These are phyloP conservation scores for Polypterus bichir DNA, from an alignment of 2,113 vertebrate species.

Conservation along the genomic window DNA sequence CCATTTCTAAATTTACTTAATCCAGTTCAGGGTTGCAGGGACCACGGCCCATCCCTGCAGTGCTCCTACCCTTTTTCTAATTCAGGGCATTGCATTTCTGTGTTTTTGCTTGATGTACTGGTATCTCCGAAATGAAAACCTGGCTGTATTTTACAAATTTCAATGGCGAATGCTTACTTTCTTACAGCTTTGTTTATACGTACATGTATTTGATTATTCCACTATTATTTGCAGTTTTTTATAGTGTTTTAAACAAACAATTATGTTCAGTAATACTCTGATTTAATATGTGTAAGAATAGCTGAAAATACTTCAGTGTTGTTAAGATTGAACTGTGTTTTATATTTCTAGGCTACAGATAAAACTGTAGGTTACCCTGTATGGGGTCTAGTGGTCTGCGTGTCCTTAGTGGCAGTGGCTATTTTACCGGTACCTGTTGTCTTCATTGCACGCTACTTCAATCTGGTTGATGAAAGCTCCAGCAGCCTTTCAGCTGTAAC, in stretches of 20 bases:
- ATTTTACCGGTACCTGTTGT: slow-evolving; percentile 75
- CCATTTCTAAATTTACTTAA: no score
- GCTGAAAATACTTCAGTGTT: not conserved
- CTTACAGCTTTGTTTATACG: no score
- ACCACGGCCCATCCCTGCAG: no score
- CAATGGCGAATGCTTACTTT: no score
- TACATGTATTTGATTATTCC: no score
- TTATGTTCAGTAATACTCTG: not conserved
- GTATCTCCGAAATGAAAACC: no score
- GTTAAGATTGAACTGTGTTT: slow-evolving; percentile 3
- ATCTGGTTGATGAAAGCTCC: slow-evolving; percentile 63
- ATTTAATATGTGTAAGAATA: not conserved
- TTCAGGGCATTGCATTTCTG: no score
- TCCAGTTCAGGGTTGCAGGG: no score
- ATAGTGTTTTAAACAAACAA: not conserved
- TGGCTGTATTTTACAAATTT: no score
- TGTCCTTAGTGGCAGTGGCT: slow-evolving; percentile 70
- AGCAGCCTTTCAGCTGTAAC: slow-evolving; percentile 65
- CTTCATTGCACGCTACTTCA: slow-evolving; percentile 64
- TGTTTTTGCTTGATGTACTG: no score
- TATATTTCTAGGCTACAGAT: slow-evolving; percentile 57
- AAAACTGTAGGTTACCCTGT: slow-evolving; percentile 61
- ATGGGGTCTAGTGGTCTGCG: slow-evolving; percentile 72
- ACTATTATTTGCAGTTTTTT: no score
- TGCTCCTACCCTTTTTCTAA: no score